Evolutionary conservation across 1,140 invertebrate genomes (phyloP).

Genomic region (Oryctes rhinoceros): DNA sequence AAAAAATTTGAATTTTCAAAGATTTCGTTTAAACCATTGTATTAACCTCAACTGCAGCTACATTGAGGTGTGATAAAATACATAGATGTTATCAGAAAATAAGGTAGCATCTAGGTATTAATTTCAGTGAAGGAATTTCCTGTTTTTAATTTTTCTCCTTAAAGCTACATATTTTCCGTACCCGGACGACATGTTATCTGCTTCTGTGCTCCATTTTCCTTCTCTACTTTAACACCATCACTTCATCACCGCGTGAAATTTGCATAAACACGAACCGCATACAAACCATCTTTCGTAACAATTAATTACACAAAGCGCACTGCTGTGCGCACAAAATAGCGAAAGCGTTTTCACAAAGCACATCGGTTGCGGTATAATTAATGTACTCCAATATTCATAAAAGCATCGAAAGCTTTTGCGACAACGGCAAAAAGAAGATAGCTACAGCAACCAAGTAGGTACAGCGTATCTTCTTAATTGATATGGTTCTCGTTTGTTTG

Average conservation of each 20-base stretch:
- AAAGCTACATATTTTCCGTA: background rate
- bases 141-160: no score
- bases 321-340: slow-evolving; percentile 9
- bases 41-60: no score
- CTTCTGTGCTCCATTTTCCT: background rate
- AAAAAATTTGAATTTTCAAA: no score
- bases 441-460: background rate
- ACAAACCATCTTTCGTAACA: slow-evolving; percentile 20
- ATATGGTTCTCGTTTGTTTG: background rate
- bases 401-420: slow-evolving; percentile 23
- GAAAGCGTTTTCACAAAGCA: background rate
- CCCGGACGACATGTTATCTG: background rate
- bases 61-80: no score
- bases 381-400: slow-evolving; percentile 36
- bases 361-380: slow-evolving; percentile 32
- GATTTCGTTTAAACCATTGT: no score
- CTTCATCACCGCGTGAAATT: background rate
- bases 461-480: background rate
- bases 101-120: no score
- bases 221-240: background rate
- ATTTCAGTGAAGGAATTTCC: no score
- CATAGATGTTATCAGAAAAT: no score
- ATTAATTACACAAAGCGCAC: slow-evolving; percentile 36
- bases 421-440: slow-evolving; percentile 16
- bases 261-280: slow-evolving; percentile 33